Evolutionary conservation across 2,113 vertebrate species (phyloP).

Genomic region (Microtus pennsylvanicus): DNA sequence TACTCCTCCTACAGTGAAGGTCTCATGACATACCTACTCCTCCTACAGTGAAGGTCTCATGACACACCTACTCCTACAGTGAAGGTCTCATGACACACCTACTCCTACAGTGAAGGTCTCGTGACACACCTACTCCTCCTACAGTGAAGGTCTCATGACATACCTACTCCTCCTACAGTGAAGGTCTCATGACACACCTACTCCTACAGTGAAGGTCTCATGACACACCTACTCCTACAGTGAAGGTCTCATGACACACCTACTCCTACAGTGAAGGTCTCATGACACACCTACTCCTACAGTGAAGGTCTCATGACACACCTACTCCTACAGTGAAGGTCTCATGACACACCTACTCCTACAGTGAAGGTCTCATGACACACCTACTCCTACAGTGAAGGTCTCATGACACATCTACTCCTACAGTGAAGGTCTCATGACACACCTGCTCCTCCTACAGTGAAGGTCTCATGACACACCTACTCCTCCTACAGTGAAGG

Average conservation of each 20-base stretch:
- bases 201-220: not conserved
- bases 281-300: too few species aligned
- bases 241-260: not conserved
- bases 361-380: not conserved
- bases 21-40: too few species aligned
- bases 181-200: not conserved
- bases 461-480: too few species aligned
- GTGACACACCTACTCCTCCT: accelerated
- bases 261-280: not conserved
- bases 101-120: not conserved
- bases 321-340: not conserved
- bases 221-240: too few species aligned
- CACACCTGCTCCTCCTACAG: not conserved
- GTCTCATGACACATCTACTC: too few species aligned
- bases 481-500: not conserved
- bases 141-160: too few species aligned
- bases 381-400: not conserved
- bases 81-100: too few species aligned
- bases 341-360: too few species aligned
- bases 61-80: not conserved
- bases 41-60: not conserved
- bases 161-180: too few species aligned
- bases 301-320: not conserved
- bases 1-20: not conserved
- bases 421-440: not conserved